Percentiles rank a stretch among this genome's conserved stretches.
phyloP scores from a whole-genome alignment of 2,888 invertebrate genomes.

The Allolobophora icterica region DNA sequence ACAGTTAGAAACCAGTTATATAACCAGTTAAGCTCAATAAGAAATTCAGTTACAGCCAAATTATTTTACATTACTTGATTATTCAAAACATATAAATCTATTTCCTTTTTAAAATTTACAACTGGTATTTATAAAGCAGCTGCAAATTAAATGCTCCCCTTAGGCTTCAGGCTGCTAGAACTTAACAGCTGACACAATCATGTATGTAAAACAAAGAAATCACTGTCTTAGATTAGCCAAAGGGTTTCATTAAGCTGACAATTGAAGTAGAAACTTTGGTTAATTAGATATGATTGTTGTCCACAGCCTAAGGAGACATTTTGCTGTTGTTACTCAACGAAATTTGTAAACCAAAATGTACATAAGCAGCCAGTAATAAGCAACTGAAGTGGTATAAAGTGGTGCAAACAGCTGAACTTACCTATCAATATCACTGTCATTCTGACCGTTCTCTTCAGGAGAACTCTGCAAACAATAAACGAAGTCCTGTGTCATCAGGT shows the following conservation, averaged over 20 bases:
- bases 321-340: background rate
- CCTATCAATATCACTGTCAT: slow-evolving; percentile 22
- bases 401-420: background rate
- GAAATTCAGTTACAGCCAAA: background rate
- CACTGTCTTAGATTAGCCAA: background rate
- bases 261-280: background rate
- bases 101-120: background rate
- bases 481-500: background rate
- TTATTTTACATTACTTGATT: background rate
- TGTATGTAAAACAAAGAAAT: background rate
- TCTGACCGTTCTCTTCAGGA: slow-evolving; percentile 24
- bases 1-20: background rate
- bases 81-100: background rate
- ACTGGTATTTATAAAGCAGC: background rate
- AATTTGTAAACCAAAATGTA: background rate
- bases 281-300: background rate
- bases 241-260: background rate
- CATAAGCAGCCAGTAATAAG: background rate
- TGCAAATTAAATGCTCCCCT: background rate
- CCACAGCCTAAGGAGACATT: background rate
- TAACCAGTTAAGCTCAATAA: background rate
- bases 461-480: slow-evolving; percentile 7
- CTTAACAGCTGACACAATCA: background rate
- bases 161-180: background rate
- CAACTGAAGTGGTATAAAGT: background rate